Percentiles rank a stretch among this genome's conserved stretches.
phyloP scores from a whole-genome alignment of 2,797 vertebrate species.

The Dermochelys coriacea region DNA sequence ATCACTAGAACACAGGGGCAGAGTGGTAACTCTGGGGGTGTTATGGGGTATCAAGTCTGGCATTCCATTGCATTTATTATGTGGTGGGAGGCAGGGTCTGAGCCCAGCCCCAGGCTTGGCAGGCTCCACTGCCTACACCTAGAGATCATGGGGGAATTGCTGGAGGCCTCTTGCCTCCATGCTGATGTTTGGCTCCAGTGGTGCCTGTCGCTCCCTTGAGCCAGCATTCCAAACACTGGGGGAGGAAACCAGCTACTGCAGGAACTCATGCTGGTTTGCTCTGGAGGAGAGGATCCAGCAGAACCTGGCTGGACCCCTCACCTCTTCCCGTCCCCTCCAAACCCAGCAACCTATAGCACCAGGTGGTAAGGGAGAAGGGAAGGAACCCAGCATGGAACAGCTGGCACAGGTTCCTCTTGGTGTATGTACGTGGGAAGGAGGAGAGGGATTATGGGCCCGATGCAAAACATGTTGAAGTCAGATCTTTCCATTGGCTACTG shows the following conservation, averaged over 20 bases:
- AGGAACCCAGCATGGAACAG: background rate
- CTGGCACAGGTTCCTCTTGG: background rate
- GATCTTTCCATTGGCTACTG: background rate
- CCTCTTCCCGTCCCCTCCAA: background rate
- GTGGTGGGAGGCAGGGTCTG: accelerated
- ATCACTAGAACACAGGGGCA: background rate
- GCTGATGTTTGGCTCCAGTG: background rate
- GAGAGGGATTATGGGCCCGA: background rate
- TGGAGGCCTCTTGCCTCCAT: background rate
- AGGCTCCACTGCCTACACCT: no score
- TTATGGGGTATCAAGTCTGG: background rate
- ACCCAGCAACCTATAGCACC: background rate
- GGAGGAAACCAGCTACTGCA: background rate
- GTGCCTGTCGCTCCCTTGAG: background rate
- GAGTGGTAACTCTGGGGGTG: background rate
- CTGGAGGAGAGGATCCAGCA: background rate
- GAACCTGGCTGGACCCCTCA: background rate
- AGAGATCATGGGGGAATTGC: background rate
- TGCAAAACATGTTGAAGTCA: background rate
- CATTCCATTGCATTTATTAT: background rate
- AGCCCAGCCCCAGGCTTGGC: background rate
- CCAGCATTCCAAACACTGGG: background rate
- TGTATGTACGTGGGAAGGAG: background rate
- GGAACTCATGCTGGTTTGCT: background rate
- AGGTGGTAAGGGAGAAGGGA: background rate